Evolutionary conservation across 2,113 vertebrate species (phyloP).

Genomic region (Hiodon tergisus): DNA sequence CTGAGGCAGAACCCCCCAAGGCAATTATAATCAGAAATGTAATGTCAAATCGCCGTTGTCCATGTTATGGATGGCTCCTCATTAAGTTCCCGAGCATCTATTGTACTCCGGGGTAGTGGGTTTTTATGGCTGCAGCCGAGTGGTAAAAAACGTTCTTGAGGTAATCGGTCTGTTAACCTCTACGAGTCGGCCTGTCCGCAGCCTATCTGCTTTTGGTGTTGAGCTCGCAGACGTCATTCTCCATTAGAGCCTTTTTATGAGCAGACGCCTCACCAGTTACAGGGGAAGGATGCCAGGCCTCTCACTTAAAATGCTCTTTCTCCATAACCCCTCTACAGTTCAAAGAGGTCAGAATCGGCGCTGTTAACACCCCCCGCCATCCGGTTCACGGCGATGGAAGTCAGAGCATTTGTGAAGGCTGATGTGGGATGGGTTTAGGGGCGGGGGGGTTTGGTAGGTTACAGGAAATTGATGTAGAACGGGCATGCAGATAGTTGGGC

Average conservation of each 20-base stretch:
- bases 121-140: neutral
- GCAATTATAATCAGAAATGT: slow-evolving; percentile 18
- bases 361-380: neutral
- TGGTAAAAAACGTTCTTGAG: slow-evolving; percentile 5
- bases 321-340: neutral
- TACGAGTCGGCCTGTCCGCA: neutral
- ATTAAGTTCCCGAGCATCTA: neutral
- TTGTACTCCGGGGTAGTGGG: neutral
- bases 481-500: too few relatives aligned
- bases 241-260: neutral
- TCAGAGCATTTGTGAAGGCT: neutral
- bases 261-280: neutral
- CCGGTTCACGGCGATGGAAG: neutral
- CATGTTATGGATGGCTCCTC: slow-evolving; percentile 8
- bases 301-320: slow-evolving; percentile 11
- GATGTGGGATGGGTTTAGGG: too few relatives aligned
- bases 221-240: neutral
- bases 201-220: neutral
- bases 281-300: neutral
- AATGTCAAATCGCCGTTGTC: slow-evolving; percentile 13
- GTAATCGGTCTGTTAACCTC: slow-evolving; percentile 1
- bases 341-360: neutral
- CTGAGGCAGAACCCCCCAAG: slow-evolving; percentile 16
- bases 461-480: too few relatives aligned
- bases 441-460: too few relatives aligned